A percentile compares a stretch with the other conserved stretches of the same genome.
These are phyloP conservation scores for Rhopalosiphum padi DNA, from an alignment of 1,140 invertebrate genomes.

Conservation along the genomic window DNA sequence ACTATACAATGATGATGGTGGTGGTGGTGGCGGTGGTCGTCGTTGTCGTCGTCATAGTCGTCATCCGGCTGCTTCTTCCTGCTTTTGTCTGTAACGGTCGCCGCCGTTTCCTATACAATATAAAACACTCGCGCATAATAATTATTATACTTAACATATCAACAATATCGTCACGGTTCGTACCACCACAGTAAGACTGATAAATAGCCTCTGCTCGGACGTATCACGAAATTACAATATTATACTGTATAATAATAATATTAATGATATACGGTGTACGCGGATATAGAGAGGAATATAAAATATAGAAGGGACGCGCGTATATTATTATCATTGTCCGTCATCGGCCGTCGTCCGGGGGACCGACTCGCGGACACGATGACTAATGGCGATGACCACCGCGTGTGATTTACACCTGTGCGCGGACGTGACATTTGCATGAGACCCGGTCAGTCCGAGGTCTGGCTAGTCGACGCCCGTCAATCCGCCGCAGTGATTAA, in stretches of 20 bases:
- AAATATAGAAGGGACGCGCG: background rate
- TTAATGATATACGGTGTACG: background rate
- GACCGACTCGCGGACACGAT: slow-evolving; percentile 5
- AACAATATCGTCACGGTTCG: slow-evolving; percentile 7
- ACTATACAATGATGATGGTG: background rate
- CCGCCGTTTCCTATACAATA: slow-evolving; percentile 9
- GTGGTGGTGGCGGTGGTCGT: background rate
- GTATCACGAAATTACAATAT: background rate
- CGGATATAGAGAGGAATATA: background rate
- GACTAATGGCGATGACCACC: slow-evolving; percentile 19
- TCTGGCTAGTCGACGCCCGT: background rate
- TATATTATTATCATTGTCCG: slow-evolving; percentile 3
- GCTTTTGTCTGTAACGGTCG: slow-evolving; percentile 56
- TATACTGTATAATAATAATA: background rate
- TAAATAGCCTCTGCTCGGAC: background rate
- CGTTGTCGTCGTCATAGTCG: background rate
- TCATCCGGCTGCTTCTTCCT: slow-evolving; percentile 35
- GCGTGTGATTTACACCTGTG: background rate
- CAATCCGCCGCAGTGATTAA: background rate
- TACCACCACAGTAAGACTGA: slow-evolving; percentile 1
- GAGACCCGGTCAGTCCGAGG: background rate
- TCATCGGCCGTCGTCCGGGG: slow-evolving; percentile 1
- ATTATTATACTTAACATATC: slow-evolving; percentile 9
- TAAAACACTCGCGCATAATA: background rate
- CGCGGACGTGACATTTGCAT: background rate